Evolutionary conservation across 2,113 vertebrate species (phyloP).

Genomic region (Spermophilus dauricus): DNA sequence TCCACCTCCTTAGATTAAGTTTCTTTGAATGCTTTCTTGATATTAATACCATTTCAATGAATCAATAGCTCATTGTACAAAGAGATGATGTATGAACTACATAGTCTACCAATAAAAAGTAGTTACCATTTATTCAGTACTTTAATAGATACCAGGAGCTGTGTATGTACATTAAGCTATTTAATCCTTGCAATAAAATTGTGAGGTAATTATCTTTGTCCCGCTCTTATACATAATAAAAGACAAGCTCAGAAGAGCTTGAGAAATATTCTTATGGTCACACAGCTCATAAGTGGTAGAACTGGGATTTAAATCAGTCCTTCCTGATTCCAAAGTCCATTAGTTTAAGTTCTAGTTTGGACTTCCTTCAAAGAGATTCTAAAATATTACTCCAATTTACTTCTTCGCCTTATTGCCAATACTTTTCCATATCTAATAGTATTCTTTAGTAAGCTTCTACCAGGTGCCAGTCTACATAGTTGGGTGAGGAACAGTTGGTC

Average conservation of each 20-base stretch:
- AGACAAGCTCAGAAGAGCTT: not conserved
- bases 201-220: not conserved
- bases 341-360: not conserved
- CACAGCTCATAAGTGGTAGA: not conserved
- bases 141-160: not conserved
- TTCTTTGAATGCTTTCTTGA: not conserved
- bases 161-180: not conserved
- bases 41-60: not conserved
- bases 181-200: slow-evolving; percentile 8
- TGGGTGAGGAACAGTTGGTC: not conserved
- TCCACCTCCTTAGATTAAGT: not conserved
- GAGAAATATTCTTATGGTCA: not conserved
- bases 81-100: not conserved
- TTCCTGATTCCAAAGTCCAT: not conserved
- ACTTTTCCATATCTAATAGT: not conserved
- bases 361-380: slow-evolving; percentile 24
- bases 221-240: not conserved
- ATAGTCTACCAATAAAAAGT: slow-evolving; percentile 16
- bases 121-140: not conserved
- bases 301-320: not conserved
- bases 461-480: not conserved
- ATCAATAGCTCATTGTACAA: not conserved
- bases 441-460: not conserved
- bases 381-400: slow-evolving; percentile 5
- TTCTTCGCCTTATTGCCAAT: not conserved